These are phyloP conservation scores for Agrochola lota DNA, from an alignment of 2,888 invertebrate species.

Conservation along the genomic window DNA sequence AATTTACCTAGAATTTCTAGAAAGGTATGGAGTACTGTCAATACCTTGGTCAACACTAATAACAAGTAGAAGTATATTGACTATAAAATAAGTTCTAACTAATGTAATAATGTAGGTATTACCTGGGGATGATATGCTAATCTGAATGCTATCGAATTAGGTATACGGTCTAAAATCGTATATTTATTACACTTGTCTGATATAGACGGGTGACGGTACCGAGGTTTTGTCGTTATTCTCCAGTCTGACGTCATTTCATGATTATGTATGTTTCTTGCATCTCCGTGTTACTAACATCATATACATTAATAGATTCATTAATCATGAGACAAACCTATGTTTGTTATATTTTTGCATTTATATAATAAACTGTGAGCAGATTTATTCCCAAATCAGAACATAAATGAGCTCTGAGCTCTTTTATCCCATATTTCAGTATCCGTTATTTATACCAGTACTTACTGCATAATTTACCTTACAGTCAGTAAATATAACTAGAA, in stretches of 20 bases:
- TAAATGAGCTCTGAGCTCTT: not conserved
- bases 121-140: not conserved
- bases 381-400: not conserved
- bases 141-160: not conserved
- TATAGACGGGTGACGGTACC: constrained; percentile 18
- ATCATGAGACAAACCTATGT: not conserved
- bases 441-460: not conserved
- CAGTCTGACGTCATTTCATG: constrained; percentile 51
- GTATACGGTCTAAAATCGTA: constrained; percentile 23
- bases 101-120: constrained; percentile 13
- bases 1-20: constrained; percentile 23
- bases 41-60: not conserved
- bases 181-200: not conserved
- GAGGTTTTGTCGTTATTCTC: constrained; percentile 50
- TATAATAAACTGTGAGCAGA: not conserved
- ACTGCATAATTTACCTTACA: not conserved
- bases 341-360: not conserved
- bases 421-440: not conserved
- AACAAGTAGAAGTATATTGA: not conserved
- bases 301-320: not conserved
- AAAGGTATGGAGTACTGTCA: not conserved
- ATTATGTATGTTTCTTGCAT: constrained; percentile 43
- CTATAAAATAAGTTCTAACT: constrained; percentile 12
- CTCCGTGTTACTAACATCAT: constrained; percentile 18
- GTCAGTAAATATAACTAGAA: not conserved